Evolutionary conservation across 2,888 invertebrate genomes (phyloP).

Genomic region (Invenusta paracnida): DNA sequence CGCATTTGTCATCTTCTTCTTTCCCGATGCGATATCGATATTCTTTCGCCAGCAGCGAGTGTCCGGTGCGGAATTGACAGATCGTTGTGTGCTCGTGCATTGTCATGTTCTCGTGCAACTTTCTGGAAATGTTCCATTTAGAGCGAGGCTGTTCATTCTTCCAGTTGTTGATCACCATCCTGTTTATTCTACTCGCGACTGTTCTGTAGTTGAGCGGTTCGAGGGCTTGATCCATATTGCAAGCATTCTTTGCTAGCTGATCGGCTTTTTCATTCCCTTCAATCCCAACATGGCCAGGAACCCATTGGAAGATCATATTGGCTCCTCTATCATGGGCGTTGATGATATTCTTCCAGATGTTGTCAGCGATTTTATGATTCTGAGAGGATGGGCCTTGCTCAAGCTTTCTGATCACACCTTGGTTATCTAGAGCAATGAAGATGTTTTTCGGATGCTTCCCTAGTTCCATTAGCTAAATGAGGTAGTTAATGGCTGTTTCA

Average conservation of each 20-base stretch:
- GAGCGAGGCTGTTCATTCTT: not conserved
- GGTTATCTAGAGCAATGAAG: not conserved
- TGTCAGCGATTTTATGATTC: no score
- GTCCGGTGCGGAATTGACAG: no score
- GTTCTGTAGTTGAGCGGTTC: not conserved
- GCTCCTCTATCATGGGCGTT: no score
- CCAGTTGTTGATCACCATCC: not conserved
- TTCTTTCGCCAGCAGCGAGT: no score
- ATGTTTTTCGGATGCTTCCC: not conserved
- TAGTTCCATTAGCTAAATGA: not conserved
- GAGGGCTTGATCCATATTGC: no score
- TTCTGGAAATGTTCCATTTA: conserved; percentile 1
- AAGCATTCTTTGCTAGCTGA: no score
- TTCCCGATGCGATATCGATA: not conserved
- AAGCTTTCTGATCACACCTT: not conserved
- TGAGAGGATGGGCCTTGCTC: not conserved
- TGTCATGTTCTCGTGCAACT: not conserved
- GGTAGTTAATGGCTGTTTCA: not conserved
- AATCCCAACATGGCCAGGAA: no score
- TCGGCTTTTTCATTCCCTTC: no score
- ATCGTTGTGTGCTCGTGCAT: not conserved
- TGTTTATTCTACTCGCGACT: not conserved
- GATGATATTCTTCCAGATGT: no score
- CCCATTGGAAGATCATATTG: no score
- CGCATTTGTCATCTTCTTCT: not conserved